Percentiles rank a stretch among this genome's conserved stretches.
Conservation (phyloP, 2,113 vertebrate species). For the Mesembrinibis cayennensis region DNA sequence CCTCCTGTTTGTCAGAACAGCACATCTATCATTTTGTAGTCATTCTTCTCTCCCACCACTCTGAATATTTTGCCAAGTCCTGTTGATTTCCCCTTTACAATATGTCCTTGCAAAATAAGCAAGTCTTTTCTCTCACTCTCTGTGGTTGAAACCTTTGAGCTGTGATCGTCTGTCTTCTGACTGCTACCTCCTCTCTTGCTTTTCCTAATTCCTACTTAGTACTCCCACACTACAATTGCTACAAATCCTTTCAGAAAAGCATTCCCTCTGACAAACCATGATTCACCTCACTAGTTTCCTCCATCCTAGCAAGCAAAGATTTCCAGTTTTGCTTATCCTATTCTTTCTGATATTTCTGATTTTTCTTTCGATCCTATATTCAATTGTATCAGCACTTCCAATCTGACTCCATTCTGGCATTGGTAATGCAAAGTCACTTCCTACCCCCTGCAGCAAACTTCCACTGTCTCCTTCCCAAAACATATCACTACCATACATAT, state of each 20-base stretch:
- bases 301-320: not conserved
- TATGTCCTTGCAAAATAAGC: not conserved
- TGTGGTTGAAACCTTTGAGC: not conserved
- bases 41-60: constrained; percentile 6
- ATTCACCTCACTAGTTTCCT: not conserved
- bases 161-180: not conserved
- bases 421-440: not conserved
- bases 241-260: not conserved
- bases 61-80: not conserved
- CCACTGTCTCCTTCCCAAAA: not conserved
- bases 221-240: not conserved
- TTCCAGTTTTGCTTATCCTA: not conserved
- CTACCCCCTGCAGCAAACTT: not conserved
- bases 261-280: not conserved
- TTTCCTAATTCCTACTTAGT: not conserved
- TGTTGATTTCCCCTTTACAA: not conserved
- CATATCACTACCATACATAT: not conserved
- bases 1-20: not conserved
- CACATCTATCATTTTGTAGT: not conserved
- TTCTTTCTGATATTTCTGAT: not conserved
- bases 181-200: not conserved
- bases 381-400: not conserved
- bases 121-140: not conserved
- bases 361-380: not conserved
- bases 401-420: not conserved